A percentile compares a stretch with the other conserved stretches of the same genome.
phyloP scores from a whole-genome alignment of 1,140 invertebrate species.

The Parapsyche elsis region DNA sequence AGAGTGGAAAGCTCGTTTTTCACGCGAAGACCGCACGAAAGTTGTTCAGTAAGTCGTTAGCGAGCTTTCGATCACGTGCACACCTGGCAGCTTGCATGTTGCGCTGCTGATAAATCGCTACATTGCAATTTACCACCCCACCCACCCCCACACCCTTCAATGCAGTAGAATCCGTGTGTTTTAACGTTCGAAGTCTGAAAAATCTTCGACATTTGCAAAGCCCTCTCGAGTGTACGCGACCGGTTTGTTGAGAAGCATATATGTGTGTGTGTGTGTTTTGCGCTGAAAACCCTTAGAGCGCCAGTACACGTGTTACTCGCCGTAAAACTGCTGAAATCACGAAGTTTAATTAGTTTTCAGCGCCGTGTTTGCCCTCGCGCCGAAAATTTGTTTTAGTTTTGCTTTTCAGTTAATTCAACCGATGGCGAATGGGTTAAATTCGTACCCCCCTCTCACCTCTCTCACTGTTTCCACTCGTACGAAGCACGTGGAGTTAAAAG shows the following conservation, averaged over 20 bases:
- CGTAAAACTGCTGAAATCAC: slow-evolving; percentile 41
- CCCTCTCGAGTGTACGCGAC: too few relatives aligned
- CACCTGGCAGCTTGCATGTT: slow-evolving; percentile 9
- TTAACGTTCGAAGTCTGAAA: not conserved
- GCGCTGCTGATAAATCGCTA: slow-evolving; percentile 17
- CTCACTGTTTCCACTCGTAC: too few relatives aligned
- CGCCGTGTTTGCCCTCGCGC: slow-evolving; percentile 36
- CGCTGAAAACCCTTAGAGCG: not conserved
- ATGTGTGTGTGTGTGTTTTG: too few relatives aligned
- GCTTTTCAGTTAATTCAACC: not conserved
- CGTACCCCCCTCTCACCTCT: too few relatives aligned
- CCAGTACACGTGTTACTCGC: slow-evolving; percentile 3
- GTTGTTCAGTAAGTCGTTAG: slow-evolving; percentile 30
- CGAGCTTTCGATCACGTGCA: slow-evolving; percentile 33
- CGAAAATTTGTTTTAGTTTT: slow-evolving; percentile 18
- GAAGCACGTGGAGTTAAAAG: too few relatives aligned
- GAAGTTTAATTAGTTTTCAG: slow-evolving; percentile 52
- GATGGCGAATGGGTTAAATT: too few relatives aligned
- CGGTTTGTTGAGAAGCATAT: too few relatives aligned
- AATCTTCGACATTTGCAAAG: not conserved
- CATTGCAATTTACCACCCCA: not conserved
- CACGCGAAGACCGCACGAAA: slow-evolving; percentile 3
- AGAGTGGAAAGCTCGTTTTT: not conserved
- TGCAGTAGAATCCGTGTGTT: not conserved
- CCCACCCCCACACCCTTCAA: not conserved